Evolutionary conservation across 2,888 invertebrate genomes (phyloP).

Genomic region (Pristionchus japonicus): DNA sequence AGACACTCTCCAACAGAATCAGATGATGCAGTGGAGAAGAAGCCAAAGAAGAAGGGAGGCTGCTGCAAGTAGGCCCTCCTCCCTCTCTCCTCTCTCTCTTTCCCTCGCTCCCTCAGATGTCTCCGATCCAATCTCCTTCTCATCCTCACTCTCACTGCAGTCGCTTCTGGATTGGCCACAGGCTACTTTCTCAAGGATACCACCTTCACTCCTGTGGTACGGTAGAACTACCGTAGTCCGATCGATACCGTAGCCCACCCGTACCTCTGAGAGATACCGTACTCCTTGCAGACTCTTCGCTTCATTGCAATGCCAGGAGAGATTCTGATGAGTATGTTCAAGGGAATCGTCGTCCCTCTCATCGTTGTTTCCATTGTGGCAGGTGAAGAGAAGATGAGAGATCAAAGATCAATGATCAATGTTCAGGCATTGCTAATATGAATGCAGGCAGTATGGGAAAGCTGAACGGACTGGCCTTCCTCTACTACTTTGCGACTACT

Average conservation of each 20-base stretch:
- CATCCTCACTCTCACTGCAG: conserved; percentile 19
- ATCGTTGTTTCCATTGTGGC: conserved; percentile 42
- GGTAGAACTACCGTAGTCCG: background rate
- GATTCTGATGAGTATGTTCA: conserved; percentile 44
- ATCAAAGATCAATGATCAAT: background rate
- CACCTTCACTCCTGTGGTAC: conserved; percentile 8
- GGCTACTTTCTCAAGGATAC: background rate
- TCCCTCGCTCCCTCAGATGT: background rate
- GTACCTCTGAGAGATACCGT: background rate
- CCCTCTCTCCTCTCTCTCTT: background rate
- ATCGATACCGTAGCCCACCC: background rate
- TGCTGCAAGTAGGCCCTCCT: background rate
- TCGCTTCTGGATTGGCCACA: background rate
- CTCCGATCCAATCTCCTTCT: conserved; percentile 35
- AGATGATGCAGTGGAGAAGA: background rate
- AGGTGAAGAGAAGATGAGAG: background rate
- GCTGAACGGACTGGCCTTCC: conserved; percentile 25
- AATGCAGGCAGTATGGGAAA: background rate
- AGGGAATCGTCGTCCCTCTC: conserved; percentile 39
- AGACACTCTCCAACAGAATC: conserved; percentile 2
- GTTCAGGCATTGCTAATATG: conserved; percentile 41
- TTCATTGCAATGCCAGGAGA: conserved; percentile 36
- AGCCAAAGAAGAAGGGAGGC: background rate
- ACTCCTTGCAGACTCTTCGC: background rate
- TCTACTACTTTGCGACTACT: conserved; percentile 34